Evolutionary conservation across 2,113 vertebrate species (phyloP), one percentile per base, ranked within the genome.

Genomic region (Phylloscopus trochiloides): DNA sequence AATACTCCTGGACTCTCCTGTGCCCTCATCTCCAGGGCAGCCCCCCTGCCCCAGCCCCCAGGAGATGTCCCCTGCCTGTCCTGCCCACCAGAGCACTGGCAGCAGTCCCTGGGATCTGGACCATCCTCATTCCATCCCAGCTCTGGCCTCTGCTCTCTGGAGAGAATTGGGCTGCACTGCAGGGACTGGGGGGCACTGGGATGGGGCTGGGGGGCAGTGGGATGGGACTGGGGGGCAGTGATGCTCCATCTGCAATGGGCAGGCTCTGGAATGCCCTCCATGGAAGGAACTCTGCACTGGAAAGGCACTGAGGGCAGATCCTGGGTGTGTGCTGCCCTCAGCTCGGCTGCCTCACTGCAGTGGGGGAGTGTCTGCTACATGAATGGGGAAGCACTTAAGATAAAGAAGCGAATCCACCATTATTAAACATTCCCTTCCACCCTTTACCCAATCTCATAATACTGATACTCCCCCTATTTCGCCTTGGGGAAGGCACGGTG

Each of bases 341-440:
- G 50, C 34, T n/a, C 3, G 4, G n/a, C 75, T 12, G 34, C 52
- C 79, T 66, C 0, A 0, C 63, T 67, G 68, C 42, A 5, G 17
- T 3, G 45, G 21, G 42, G 20, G 17, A 16, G 21, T 18, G n/a
- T 14, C 65, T 86, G 68, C 68, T n/a, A 55, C 50, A 52, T 19
- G 26, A 72, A 86, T 80, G 51, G 43, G 55, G 36, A 74, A 72
- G 61, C 19, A 32, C 51, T 94, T 32, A 17, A 57, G 86, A 86
- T 84, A 88, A 91, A 92, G 83, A 81, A 75, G 81, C 72, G 91
- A 94, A 95, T 81, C 40, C 86, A 67, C 61, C 51, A 22, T 70
- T 78, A 86, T 84, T 67, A 82, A 89, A 74, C 61, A 71, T 75
- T 79, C 80, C 77, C 54, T 85, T 79, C 62, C 90, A 82, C 45